These are phyloP conservation scores for Schizopygopsis malacanthus DNA, from an alignment of 2,797 vertebrate genomes.

Conservation along the genomic window DNA sequence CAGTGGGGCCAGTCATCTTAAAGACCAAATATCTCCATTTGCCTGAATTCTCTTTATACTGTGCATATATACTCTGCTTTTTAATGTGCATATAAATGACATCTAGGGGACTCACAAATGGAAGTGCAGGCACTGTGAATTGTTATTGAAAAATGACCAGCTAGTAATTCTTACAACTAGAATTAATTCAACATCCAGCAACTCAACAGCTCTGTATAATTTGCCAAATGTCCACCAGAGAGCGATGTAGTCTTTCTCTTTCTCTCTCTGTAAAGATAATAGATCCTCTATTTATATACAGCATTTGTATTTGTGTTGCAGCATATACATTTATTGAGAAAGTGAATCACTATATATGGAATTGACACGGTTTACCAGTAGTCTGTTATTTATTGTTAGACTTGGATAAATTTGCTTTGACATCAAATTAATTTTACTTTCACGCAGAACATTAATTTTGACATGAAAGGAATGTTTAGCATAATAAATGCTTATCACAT, in stretches of 20 bases:
- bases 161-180: neutral
- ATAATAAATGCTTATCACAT: neutral
- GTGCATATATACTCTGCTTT: neutral
- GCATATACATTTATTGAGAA: neutral
- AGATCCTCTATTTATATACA: neutral
- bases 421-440: neutral
- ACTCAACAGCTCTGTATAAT: neutral
- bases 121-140: neutral
- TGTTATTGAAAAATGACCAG: neutral
- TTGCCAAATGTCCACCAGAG: constrained; percentile 12
- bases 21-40: neutral
- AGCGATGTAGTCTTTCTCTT: neutral
- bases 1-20: neutral
- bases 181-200: neutral
- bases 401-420: neutral
- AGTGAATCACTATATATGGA: neutral
- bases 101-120: neutral
- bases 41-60: neutral
- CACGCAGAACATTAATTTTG: neutral
- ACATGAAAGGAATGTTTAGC: neutral
- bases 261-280: neutral
- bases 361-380: neutral
- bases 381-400: neutral
- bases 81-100: neutral
- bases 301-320: neutral